Evolutionary conservation across 1,140 invertebrate genomes (phyloP), one percentile per base, ranked within the genome.

Genomic region (Drosophila teissieri): DNA sequence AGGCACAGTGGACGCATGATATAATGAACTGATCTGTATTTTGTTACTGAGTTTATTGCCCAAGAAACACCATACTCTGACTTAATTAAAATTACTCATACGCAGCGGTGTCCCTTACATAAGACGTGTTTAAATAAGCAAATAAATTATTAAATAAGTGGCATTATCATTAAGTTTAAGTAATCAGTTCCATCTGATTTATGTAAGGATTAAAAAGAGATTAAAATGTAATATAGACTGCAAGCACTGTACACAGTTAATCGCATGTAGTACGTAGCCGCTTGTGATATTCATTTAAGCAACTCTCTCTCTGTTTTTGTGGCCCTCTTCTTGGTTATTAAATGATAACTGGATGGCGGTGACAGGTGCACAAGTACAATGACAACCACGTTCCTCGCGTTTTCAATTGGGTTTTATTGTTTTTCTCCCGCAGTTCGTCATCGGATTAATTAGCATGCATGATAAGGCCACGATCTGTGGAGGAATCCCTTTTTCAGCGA

Each of bases 301-400:
- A 39, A 48, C 53, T 46, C 27, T 15, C 24, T 17, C 58, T 55
- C 27, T 42, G 6, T 8, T 52, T 49, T 11, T 46, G 4, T 22
- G 19, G 17, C 46, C 19, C 48, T 46, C 48, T 56, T 44, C n/a
- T 14, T 3, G 53, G 12, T 54, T 74, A 74, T 74, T 74, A 74
- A 74, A 62, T 75, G 72, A 53, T 75, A 76, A 67, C 73, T 52
- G 27, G 45, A 51, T 73, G 69, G 40, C 70, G 51, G 31, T 51
- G 69, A 73, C 57, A 62, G 69, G 52, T 63, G 42, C 39, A 31
- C 42, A 46, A 37, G 27, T 36, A 31, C 19, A 68, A 64, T 68
- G 46, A 68, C 44, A 44, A 27, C 7, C 17, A 36, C 27, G 58
- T 44, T 64, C 36, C 22, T 24, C 52, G 15, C 27, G 19, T 11